Evolutionary conservation across 64 coral and sea anemone species (phyloP).

Genomic region (Actinia tenebrosa): DNA sequence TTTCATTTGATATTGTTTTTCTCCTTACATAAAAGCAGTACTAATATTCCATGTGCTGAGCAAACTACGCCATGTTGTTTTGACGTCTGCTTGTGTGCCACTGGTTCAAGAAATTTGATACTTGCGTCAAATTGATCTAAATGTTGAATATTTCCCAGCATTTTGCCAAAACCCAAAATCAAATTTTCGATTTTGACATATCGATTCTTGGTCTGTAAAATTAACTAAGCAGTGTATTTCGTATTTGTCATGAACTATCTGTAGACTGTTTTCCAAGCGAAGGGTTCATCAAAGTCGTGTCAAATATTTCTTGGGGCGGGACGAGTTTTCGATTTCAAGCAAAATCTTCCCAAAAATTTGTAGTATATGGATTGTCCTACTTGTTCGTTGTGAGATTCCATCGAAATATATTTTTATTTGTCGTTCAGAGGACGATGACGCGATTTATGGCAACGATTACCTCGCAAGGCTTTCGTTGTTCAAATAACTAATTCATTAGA

Average conservation of each 20-base stretch:
- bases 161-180: neutral
- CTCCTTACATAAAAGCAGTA: neutral
- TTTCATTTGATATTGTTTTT: neutral
- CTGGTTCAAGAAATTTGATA: conserved; percentile 20
- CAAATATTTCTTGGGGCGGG: conserved; percentile 17
- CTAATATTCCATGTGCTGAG: conserved; percentile 20
- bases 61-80: conserved; percentile 20
- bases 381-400: neutral
- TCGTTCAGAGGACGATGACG: neutral
- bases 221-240: neutral
- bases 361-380: neutral
- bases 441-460: conserved; percentile 14
- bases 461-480: conserved; percentile 13
- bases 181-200: neutral
- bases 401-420: neutral
- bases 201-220: neutral
- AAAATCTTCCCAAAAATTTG: neutral
- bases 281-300: neutral
- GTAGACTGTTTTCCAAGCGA: conserved; percentile 8
- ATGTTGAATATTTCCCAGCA: neutral
- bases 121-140: neutral
- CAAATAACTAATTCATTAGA: conserved; percentile 25
- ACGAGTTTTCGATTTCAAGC: conserved; percentile 12
- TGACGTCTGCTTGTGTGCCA: conserved; percentile 16
- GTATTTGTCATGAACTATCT: neutral